Evolutionary conservation across 1,140 invertebrate species (phyloP).

Genomic region (Lepidotrigona ventralis): DNA sequence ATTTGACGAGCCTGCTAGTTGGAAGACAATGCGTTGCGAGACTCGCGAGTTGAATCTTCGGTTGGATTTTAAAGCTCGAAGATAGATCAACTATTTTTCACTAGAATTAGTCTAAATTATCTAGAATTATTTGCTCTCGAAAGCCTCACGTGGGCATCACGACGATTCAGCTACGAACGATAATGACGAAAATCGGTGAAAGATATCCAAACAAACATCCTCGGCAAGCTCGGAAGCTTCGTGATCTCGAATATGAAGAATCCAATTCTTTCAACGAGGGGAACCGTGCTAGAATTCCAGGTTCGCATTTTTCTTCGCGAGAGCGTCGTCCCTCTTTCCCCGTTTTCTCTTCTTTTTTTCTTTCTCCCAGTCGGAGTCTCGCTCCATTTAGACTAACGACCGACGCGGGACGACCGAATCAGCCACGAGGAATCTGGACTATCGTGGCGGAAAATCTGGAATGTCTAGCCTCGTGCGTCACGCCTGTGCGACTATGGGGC

Average conservation of each 20-base stretch:
- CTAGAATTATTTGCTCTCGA: too few relatives aligned
- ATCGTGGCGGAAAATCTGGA: slow-evolving; percentile 56
- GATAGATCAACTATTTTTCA: background rate
- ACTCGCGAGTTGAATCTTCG: slow-evolving; percentile 16
- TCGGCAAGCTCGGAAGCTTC: background rate
- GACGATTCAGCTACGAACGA: too few relatives aligned
- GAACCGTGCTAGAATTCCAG: slow-evolving; percentile 40
- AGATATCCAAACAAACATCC: background rate
- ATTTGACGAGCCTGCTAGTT: slow-evolving; percentile 7
- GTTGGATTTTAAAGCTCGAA: slow-evolving; percentile 24
- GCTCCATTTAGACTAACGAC: slow-evolving; percentile 57
- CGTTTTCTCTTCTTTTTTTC: background rate
- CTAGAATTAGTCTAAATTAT: background rate
- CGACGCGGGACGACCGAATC: slow-evolving; percentile 49
- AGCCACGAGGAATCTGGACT: slow-evolving; percentile 56
- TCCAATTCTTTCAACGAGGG: background rate
- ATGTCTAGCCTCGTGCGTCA: slow-evolving; percentile 39
- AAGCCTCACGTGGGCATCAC: too few relatives aligned
- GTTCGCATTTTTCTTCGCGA: slow-evolving; percentile 49
- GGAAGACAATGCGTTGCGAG: slow-evolving; percentile 27
- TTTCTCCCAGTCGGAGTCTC: background rate
- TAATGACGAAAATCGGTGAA: background rate
- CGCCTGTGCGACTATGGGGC: slow-evolving; percentile 35
- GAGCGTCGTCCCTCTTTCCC: slow-evolving; percentile 33
- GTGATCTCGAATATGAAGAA: slow-evolving; percentile 28